Percentiles rank a stretch among this genome's conserved stretches.
phyloP scores from a whole-genome alignment of 2,113 vertebrate genomes.

The Toxotes jaculatrix region DNA sequence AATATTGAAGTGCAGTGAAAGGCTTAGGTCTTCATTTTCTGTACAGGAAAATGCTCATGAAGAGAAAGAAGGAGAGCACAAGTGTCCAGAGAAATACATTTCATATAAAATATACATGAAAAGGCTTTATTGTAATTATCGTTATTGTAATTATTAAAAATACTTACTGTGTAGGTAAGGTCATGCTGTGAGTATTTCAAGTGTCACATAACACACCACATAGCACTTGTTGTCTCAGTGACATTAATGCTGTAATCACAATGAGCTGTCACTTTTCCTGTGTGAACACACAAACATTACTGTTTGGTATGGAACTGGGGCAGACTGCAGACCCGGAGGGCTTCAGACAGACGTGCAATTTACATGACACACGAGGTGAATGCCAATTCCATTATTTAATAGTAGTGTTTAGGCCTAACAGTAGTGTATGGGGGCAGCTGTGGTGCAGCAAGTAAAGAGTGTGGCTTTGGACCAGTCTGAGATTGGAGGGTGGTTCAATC shows the following conservation, averaged over 20 bases:
- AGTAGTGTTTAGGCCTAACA: not conserved
- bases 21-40: conserved; percentile 9
- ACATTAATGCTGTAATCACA: not conserved
- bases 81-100: not conserved
- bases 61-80: too few species aligned
- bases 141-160: too few species aligned
- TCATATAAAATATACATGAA: not conserved
- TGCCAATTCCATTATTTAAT: conserved; percentile 10
- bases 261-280: not conserved
- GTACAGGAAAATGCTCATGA: too few species aligned
- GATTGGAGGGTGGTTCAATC: too few species aligned
- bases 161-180: too few species aligned
- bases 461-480: too few species aligned
- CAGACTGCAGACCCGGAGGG: not conserved
- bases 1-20: conserved; percentile 44
- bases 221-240: not conserved
- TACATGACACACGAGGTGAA: not conserved
- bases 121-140: too few species aligned
- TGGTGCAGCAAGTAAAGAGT: too few species aligned
- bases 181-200: too few species aligned
- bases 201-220: too few species aligned
- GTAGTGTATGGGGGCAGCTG: too few species aligned
- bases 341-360: not conserved
- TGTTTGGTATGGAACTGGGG: not conserved
- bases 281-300: too few species aligned